These are phyloP conservation scores for Carapus acus DNA, from an alignment of 2,797 vertebrate species.

Conservation along the genomic window DNA sequence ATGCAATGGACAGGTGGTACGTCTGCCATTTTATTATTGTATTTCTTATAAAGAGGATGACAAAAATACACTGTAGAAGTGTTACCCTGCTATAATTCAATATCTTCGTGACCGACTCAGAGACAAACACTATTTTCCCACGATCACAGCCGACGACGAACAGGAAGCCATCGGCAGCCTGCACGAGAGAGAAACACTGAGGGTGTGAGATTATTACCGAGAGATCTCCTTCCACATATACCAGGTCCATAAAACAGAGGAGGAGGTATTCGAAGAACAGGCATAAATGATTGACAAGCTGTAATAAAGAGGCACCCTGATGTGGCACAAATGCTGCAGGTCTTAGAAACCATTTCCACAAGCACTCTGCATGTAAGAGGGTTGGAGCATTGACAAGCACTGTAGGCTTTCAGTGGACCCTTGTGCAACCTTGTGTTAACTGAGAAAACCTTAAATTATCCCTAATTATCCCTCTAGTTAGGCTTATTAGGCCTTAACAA, in stretches of 20 bases:
- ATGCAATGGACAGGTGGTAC: constrained; percentile 27
- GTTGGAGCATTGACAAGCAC: too few species aligned
- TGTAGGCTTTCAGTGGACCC: too few species aligned
- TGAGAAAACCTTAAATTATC: too few species aligned
- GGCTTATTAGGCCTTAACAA: neutral
- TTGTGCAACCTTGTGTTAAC: too few species aligned
- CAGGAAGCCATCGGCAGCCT: constrained; percentile 94
- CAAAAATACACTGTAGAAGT: constrained; percentile 38
- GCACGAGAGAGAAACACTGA: constrained; percentile 45
- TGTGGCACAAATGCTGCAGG: too few species aligned
- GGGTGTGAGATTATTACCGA: constrained; percentile 3
- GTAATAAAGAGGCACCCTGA: too few species aligned
- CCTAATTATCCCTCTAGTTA: neutral
- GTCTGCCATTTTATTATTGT: constrained; percentile 26
- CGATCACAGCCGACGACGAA: constrained; percentile 95
- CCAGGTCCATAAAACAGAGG: too few species aligned
- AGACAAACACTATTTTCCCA: constrained; percentile 93
- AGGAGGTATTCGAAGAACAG: too few species aligned
- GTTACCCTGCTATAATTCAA: constrained; percentile 89
- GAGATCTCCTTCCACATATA: too few species aligned
- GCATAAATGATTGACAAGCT: too few species aligned
- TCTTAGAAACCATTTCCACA: too few species aligned
- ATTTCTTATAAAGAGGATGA: constrained; percentile 28
- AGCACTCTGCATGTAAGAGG: too few species aligned
- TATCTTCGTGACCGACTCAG: constrained; percentile 88